A percentile compares a stretch with the other conserved stretches of the same genome.
phyloP scores from a whole-genome alignment of 2,113 vertebrate genomes.

The Myocastor coypus region DNA sequence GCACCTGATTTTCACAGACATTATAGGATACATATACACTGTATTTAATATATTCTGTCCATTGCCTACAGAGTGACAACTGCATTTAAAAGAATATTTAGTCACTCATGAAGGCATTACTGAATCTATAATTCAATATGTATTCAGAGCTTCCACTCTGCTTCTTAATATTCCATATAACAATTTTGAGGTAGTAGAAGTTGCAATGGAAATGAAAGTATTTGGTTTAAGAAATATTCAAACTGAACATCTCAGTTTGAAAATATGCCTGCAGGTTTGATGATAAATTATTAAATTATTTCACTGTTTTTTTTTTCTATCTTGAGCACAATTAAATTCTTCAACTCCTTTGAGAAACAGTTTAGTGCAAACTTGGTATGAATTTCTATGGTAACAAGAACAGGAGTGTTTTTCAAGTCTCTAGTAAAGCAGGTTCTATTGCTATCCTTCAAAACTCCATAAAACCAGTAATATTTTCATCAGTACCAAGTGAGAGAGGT shows the following conservation, averaged over 20 bases:
- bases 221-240: background rate
- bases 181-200: background rate
- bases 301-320: slow-evolving; percentile 3
- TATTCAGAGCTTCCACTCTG: background rate
- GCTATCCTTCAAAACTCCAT: slow-evolving; percentile 43
- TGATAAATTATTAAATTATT: slow-evolving; percentile 55
- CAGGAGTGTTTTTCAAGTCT: slow-evolving; percentile 39
- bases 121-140: background rate
- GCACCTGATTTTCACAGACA: background rate
- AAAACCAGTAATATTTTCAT: slow-evolving; percentile 1
- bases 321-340: slow-evolving; percentile 26
- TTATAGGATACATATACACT: background rate
- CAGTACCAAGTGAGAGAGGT: background rate
- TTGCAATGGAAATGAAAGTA: background rate
- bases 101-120: background rate
- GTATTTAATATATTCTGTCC: background rate
- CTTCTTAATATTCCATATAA: background rate
- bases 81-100: background rate
- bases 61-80: background rate
- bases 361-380: slow-evolving; percentile 33
- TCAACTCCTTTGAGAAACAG: slow-evolving; percentile 33
- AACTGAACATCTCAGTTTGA: slow-evolving; percentile 14
- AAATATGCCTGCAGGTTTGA: background rate
- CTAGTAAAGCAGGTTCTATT: background rate
- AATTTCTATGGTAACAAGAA: background rate